Conservation (phyloP, 1,140 invertebrate genomes). For the Elysia chlorotica region DNA sequence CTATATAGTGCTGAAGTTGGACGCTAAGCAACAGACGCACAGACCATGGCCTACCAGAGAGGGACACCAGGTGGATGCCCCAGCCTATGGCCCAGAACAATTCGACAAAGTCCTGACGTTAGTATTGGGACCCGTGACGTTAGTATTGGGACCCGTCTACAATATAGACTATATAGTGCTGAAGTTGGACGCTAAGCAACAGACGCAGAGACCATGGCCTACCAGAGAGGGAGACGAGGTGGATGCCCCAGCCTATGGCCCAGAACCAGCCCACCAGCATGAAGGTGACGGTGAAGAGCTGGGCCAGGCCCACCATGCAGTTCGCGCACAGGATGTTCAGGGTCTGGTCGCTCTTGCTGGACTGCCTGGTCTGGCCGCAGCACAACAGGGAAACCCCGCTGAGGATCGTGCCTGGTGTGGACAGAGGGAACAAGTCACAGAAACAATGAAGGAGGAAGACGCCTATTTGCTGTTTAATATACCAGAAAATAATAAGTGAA, state of each 20-base stretch:
- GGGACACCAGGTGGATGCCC: conserved; percentile 83
- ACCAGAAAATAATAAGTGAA: too few relatives aligned
- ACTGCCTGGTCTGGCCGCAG: conserved; percentile 85
- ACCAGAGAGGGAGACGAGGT: conserved; percentile 70
- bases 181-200: too few relatives aligned
- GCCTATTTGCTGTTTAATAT: too few relatives aligned
- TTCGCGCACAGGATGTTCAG: conserved; percentile 71
- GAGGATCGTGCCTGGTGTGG: conserved; percentile 77
- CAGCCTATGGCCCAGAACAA: conserved; percentile 98
- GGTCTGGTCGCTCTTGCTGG: conserved; percentile 55
- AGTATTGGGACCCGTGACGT: too few relatives aligned
- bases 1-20: too few relatives aligned
- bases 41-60: conserved; percentile 51
- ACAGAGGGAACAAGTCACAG: too few relatives aligned
- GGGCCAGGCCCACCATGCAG: conserved; percentile 80
- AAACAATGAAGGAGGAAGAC: not conserved
- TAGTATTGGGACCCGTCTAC: too few relatives aligned
- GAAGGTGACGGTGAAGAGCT: conserved; percentile 92
- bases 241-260: conserved; percentile 95
- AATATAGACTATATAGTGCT: too few relatives aligned
- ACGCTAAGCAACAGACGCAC: too few relatives aligned
- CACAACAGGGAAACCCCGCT: conserved; percentile 87
- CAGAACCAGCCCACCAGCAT: conserved; percentile 96
- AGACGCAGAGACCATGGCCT: too few relatives aligned
- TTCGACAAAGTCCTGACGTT: too few relatives aligned